These are phyloP conservation scores for Trachemys scripta DNA, from an alignment of 2,113 vertebrate genomes.

Conservation along the genomic window DNA sequence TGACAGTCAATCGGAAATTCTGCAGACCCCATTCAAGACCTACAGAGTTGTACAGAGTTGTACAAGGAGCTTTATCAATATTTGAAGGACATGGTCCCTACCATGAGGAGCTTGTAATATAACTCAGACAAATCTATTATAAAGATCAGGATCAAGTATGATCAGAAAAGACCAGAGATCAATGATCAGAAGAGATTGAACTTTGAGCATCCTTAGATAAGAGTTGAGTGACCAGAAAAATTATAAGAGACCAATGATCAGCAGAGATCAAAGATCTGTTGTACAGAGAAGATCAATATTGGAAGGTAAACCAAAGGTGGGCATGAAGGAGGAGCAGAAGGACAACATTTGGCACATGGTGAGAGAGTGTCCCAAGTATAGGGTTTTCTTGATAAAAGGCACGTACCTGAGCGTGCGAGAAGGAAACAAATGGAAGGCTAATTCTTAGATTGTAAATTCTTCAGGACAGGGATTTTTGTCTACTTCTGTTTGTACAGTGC, in stretches of 20 bases:
- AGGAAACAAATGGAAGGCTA: neutral
- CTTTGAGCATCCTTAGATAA: neutral
- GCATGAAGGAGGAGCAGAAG: neutral
- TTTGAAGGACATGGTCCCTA: neutral
- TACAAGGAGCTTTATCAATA: constrained; percentile 17
- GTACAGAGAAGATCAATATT: neutral
- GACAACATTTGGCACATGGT: neutral
- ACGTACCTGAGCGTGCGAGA: neutral
- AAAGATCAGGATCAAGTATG: neutral
- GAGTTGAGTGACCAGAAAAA: neutral
- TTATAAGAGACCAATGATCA: neutral
- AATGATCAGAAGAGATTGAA: neutral
- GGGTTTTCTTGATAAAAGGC: neutral
- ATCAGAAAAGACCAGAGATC: neutral
- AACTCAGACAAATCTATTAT: constrained; percentile 2
- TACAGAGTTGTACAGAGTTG: neutral
- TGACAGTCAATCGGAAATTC: neutral
- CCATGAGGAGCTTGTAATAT: neutral
- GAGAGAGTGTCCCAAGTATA: neutral
- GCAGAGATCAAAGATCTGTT: neutral
- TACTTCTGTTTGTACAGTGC: neutral
- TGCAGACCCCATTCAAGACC: neutral
- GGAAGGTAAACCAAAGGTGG: neutral
- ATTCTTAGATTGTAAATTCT: neutral
- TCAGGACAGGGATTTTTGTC: neutral